Base-by-base conservation (phyloP, 2,797 vertebrate genomes). In the Scyliorhinus canicula region DNA sequence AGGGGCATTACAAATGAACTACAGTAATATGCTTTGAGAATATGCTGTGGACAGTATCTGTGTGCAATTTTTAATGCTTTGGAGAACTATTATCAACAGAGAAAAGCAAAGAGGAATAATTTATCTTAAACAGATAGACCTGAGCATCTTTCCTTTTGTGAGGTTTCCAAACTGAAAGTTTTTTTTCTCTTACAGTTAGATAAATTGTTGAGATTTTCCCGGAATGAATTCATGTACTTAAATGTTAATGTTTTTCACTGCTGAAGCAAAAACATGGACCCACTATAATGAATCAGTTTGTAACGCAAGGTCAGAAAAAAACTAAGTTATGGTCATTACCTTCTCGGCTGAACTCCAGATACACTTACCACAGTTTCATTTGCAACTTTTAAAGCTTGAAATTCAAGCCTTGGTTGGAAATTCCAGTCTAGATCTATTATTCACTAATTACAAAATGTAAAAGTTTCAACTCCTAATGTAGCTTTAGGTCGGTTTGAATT, bases 361-460 rank as follows among this genome's bases (percentile, higher is more conserved):
- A n/a, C 93, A 94, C 85, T 95, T 55, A 95, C 93, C 74, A 93
- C 95, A 95, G 79, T 47, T 86, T 88, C 93, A 88, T 95, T 94
- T 95, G 93, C 74, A 71, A 82, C 52, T 14, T 94, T 52, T 74
- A 94, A 94, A 52, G 47, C 47, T 74, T 93, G 95, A 95, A 67
- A 95, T 93, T 95, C 93, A 93, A 96, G 95, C 93, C 95, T 14
- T 40, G n/a, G 84, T 93, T 95, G 95, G 95, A 95, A 95, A 95
- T 95, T 95, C 85, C 95, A 94, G 44, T 69, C 94, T 71, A 91
- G 88, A 93, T 95, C 16, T 65, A 88, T 47, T 95, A 91, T 44
- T 94, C 95, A 90, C 95, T 90, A 67, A 63, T 95, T 95, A 77
- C 79, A 79, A 82, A 95, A 90, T 69, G 79, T 47, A 65, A 69